Conservation (phyloP, 2,113 vertebrate genomes). For the Leptodactylus fuscus region DNA sequence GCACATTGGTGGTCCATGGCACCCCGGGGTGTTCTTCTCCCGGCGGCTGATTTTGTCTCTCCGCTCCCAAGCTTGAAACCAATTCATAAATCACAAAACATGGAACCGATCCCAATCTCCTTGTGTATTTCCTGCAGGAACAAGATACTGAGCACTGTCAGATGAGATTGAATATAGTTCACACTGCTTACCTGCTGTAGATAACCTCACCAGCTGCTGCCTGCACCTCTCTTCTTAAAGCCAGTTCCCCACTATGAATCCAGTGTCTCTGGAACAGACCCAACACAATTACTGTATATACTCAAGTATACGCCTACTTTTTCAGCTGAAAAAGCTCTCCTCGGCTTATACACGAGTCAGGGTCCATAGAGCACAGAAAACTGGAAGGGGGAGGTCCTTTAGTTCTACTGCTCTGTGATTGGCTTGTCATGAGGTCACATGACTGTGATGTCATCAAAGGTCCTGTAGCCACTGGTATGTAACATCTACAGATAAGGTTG, state of each 20-base stretch:
- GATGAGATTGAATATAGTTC: conserved; percentile 26
- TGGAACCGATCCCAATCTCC: conserved; percentile 24
- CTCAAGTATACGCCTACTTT: too few species aligned
- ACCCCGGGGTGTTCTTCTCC: neutral
- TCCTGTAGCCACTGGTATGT: too few species aligned
- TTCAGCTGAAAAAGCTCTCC: too few species aligned
- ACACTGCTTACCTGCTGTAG: conserved; percentile 23
- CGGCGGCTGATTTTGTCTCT: conserved; percentile 1
- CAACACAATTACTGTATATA: conserved; percentile 18
- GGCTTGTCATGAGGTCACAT: too few species aligned
- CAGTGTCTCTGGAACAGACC: neutral
- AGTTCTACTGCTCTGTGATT: too few species aligned
- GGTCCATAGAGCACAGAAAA: too few species aligned
- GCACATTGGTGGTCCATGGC: neutral
- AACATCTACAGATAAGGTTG: too few species aligned
- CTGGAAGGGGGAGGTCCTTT: too few species aligned
- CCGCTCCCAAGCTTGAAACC: conserved; percentile 3
- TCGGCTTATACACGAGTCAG: too few species aligned
- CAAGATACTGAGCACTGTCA: conserved; percentile 11
- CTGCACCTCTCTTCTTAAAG: neutral
- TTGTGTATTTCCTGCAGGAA: neutral
- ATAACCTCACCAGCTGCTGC: conserved; percentile 38
- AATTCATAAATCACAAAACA: conserved; percentile 41
- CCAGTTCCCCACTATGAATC: conserved; percentile 18
- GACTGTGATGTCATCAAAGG: too few species aligned